Evolutionary conservation across 2,797 vertebrate genomes (phyloP).

Genomic region (Thamnophis elegans): DNA sequence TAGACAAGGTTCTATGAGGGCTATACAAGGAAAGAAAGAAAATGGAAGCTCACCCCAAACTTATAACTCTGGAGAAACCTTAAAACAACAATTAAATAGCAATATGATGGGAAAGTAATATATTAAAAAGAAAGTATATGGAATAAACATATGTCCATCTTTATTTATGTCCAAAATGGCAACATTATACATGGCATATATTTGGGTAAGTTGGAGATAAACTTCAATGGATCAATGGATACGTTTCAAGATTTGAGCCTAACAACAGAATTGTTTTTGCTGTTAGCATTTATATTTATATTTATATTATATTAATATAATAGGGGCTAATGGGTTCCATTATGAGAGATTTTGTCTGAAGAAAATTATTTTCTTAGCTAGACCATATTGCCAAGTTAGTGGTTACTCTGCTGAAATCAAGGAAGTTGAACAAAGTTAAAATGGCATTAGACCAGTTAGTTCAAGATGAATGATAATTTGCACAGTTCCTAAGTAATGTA

Average conservation of each 20-base stretch:
- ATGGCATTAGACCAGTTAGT: not conserved
- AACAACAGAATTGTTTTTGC: not conserved
- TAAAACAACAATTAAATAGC: not conserved
- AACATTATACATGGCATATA: not conserved
- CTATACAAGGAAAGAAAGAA: not conserved
- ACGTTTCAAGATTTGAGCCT: not conserved
- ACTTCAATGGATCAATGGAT: no score
- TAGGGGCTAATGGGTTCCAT: not conserved
- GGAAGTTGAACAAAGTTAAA: slow-evolving; percentile 13
- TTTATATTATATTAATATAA: not conserved
- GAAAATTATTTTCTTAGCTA: slow-evolving; percentile 1
- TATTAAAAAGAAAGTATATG: not conserved
- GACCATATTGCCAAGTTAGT: no score
- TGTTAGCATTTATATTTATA: not conserved
- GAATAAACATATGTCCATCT: not conserved
- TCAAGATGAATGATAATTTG: not conserved
- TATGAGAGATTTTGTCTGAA: not conserved
- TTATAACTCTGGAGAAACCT: not conserved
- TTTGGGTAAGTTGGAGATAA: not conserved
- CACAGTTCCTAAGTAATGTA: not conserved
- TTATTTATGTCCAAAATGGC: not conserved
- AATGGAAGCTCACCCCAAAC: not conserved
- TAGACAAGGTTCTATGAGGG: not conserved
- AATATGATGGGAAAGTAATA: not conserved
- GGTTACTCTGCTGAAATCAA: not conserved